Percentiles rank a stretch among this genome's conserved stretches.
Conservation (phyloP, 2,888 invertebrate genomes). For the Nezara viridula region DNA sequence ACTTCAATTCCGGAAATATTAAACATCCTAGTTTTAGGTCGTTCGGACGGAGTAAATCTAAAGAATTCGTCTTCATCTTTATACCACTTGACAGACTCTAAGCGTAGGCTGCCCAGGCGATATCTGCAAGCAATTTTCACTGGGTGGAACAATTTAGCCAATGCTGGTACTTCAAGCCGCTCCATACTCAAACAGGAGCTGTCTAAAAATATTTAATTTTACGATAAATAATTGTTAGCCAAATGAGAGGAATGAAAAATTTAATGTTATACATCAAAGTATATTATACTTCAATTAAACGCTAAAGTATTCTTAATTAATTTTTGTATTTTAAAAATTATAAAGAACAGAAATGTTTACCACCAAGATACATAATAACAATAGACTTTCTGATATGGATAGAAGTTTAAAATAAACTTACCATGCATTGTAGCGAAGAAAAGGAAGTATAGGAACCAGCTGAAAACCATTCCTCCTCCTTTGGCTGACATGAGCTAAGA, state of each 20-base stretch:
- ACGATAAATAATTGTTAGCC: background rate
- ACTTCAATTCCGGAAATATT: conserved; percentile 13
- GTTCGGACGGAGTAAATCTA: conserved; percentile 41
- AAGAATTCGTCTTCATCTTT: conserved; percentile 54
- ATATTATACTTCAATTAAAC: background rate
- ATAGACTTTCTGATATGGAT: background rate
- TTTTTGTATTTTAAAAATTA: too few species aligned
- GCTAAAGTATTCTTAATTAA: too few species aligned
- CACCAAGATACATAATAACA: background rate
- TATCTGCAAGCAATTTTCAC: conserved; percentile 14
- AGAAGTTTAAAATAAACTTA: background rate
- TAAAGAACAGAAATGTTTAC: too few species aligned
- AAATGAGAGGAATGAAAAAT: background rate
- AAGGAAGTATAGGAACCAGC: background rate
- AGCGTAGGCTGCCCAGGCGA: background rate
- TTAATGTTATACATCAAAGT: too few species aligned
- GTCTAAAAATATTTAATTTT: background rate
- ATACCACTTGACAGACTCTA: conserved; percentile 52
- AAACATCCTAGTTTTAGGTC: conserved; percentile 16
- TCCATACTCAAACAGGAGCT: background rate
- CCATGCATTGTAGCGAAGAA: background rate
- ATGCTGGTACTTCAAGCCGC: background rate
- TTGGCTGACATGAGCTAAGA: background rate
- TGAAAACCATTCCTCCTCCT: background rate
- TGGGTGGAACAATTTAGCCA: conserved; percentile 29